A percentile compares a stretch with the other conserved stretches of the same genome.
These are phyloP conservation scores for Chironomus tentans DNA, from an alignment of 2,888 invertebrate genomes.

Conservation along the genomic window DNA sequence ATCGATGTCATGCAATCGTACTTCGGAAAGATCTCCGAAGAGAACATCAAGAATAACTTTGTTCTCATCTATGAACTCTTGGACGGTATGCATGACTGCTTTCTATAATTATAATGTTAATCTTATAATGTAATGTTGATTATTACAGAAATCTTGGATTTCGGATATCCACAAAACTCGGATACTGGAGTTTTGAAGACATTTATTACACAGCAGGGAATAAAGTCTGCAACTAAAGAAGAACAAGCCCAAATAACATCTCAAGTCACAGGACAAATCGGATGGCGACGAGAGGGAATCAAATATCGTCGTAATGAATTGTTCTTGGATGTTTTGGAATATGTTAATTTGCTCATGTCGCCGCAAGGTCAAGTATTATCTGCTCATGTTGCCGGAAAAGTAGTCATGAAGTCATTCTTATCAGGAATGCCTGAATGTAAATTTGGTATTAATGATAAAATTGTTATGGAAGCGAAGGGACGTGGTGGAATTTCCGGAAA, in stretches of 20 bases:
- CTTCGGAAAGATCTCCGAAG: conserved; percentile 98
- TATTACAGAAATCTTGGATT: conserved; percentile 87
- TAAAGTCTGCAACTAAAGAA: conserved; percentile 97
- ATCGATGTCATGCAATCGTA: conserved; percentile 99
- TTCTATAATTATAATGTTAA: too few relatives aligned
- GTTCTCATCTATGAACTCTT: conserved; percentile 97
- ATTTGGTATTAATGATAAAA: conserved; percentile 99
- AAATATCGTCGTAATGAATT: conserved; percentile 98
- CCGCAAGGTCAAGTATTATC: conserved; percentile 98
- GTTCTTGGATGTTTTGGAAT: conserved; percentile 96
- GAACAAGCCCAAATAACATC: conserved; percentile 99
- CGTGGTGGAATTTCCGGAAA: conserved; percentile 62
- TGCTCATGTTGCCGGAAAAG: conserved; percentile 98
- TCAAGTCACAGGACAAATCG: conserved; percentile 96
- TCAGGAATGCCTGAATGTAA: conserved; percentile 99
- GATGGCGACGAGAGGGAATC: conserved; percentile 98
- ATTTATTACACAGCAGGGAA: conserved; percentile 98
- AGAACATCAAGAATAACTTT: conserved; percentile 99
- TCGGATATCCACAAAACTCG: conserved; percentile 99
- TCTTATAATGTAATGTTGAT: too few relatives aligned
- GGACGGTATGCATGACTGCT: conserved; percentile 64
- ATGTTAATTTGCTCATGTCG: conserved; percentile 98
- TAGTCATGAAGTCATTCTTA: conserved; percentile 99
- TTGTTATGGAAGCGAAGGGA: conserved; percentile 93
- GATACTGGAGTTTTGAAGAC: conserved; percentile 98